Base-by-base conservation (phyloP, 2,888 invertebrate genomes). In the Lasioglossum lativentre region DNA sequence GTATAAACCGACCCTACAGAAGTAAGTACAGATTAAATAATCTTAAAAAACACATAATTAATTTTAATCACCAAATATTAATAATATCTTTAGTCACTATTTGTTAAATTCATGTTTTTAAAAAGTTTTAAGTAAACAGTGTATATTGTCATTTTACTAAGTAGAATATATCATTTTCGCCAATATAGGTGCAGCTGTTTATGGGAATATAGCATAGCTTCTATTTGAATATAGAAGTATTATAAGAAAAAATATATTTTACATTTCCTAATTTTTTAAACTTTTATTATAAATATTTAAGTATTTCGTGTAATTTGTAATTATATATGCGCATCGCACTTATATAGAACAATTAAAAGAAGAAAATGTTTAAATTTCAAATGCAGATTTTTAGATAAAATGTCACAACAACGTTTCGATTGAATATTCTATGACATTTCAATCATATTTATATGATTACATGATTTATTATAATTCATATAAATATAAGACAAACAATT, bases 381-480 rank as follows among this genome's bases (percentile, higher is more conserved):
- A 72, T 27, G n/a, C 82, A 78, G 38, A 79, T 73, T 63, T 56
- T 68, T 75, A 71, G 56, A 27, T 16, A 42, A 78, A 52, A 82
- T 68, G 70, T 52, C 27, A 79, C 27, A 80, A 47, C 8, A 72
- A 59, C 75, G 63, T 19, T 76, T 75, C 45, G 45, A 66, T 63
- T 42, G 34, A 71, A 70, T 34, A 75, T 78, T 70, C 27, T 84
- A 52, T 16, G 23, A 74, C 42, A 84, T 66, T 82, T 75, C 12
- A 23, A 56, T 75, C 27, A 66, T 82, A 47, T 82, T 78, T 82
- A 75, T 82, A 78, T 82, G 78, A 85, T 68, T 83, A 74, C 75
- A 59, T 70, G 82, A 47, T 76, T 85, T 79, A 73, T 16, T 42
- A 73, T 45, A 66, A 71, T 30, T 27, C 38, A 30, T 75, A 71